Percentiles rank a stretch among this genome's conserved stretches.
These are phyloP conservation scores for Pristionchus japonicus DNA, from an alignment of 2,888 invertebrate species.

Conservation along the genomic window DNA sequence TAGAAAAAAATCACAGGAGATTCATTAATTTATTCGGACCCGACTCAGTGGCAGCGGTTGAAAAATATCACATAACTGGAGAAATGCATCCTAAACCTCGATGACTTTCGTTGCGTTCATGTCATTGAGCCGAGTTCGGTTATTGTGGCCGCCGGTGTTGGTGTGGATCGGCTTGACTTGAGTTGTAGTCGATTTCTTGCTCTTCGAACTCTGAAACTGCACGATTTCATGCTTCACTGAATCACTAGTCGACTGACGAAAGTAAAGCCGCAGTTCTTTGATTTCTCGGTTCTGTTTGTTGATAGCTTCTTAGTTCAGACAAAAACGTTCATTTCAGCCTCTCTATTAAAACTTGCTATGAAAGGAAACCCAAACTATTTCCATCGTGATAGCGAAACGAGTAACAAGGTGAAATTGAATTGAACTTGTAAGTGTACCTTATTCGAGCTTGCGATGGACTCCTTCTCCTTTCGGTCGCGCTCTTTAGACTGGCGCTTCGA, in stretches of 20 bases:
- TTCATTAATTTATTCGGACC: background rate
- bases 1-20: background rate
- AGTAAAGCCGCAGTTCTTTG: background rate
- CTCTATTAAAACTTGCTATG: background rate
- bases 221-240: background rate
- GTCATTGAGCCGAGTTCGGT: background rate
- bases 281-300: background rate
- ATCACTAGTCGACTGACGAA: too few relatives aligned
- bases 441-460: background rate
- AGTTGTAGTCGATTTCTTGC: background rate
- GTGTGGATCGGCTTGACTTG: constrained; percentile 21
- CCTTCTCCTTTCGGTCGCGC: background rate
- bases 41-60: background rate
- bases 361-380: background rate
- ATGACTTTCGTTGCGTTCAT: background rate
- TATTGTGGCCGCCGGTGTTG: background rate
- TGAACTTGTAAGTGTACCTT: too few relatives aligned
- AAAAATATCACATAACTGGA: background rate
- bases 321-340: too few relatives aligned
- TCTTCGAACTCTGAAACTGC: constrained; percentile 18
- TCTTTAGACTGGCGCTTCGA: background rate
- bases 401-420: too few relatives aligned
- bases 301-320: too few relatives aligned
- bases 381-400: too few relatives aligned
- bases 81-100: background rate